Conservation (phyloP, 2,888 invertebrate species). For the Strigamia crassipes region DNA sequence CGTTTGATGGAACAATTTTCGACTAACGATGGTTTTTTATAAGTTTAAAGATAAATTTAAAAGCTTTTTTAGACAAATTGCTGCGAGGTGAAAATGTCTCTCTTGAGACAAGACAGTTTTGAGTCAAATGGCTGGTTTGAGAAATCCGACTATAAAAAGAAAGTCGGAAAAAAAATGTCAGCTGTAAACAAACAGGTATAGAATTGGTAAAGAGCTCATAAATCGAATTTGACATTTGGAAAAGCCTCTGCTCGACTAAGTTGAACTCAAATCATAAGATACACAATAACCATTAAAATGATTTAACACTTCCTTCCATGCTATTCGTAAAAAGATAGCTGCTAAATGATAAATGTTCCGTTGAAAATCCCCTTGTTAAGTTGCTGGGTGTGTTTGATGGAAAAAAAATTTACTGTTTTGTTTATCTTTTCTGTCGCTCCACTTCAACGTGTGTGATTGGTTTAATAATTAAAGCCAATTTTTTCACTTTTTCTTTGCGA, state of each 20-base stretch:
- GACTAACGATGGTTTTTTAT: too few relatives aligned
- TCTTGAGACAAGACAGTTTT: neutral
- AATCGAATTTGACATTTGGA: constrained; percentile 14
- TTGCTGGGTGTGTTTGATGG: neutral
- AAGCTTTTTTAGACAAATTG: neutral
- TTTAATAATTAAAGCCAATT: neutral
- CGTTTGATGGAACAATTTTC: too few relatives aligned
- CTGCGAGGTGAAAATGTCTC: neutral
- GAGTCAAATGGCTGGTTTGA: neutral
- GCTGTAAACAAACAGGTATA: constrained; percentile 34
- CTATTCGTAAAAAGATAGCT: constrained; percentile 10
- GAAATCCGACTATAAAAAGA: neutral
- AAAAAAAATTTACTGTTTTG: neutral
- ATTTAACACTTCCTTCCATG: constrained; percentile 13
- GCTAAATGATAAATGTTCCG: constrained; percentile 17
- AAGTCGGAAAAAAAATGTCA: neutral
- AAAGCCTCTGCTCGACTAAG: neutral
- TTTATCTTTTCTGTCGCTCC: neutral
- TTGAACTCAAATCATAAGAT: constrained; percentile 21
- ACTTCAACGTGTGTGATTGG: neutral
- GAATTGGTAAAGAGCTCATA: constrained; percentile 27
- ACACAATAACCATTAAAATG: constrained; percentile 24
- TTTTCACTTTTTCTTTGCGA: neutral
- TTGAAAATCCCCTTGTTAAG: constrained; percentile 6
- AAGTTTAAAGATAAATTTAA: neutral